Percentiles rank a stretch among this genome's conserved stretches.
These are phyloP conservation scores for Columbina picui DNA, from an alignment of 2,113 vertebrate genomes.

Conservation along the genomic window DNA sequence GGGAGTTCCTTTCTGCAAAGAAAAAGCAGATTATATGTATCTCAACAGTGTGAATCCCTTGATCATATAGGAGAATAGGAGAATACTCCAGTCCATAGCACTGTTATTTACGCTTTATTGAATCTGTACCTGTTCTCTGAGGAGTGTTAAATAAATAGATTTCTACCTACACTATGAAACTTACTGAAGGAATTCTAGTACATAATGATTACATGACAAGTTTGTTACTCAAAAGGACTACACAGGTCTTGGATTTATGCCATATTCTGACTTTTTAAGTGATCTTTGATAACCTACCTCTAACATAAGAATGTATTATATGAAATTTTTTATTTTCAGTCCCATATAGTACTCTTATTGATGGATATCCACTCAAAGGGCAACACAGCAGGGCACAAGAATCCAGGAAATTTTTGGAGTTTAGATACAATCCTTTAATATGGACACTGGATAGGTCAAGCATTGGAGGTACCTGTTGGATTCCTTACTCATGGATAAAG, in stretches of 20 bases:
- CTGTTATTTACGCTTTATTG: background rate
- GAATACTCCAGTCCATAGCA: background rate
- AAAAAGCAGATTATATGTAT: background rate
- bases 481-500: background rate
- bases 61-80: background rate
- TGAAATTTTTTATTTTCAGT: background rate
- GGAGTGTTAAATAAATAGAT: background rate
- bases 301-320: background rate
- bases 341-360: background rate
- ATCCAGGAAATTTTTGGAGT: background rate
- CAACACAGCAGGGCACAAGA: background rate
- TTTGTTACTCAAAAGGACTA: background rate
- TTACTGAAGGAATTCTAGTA: background rate
- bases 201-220: background rate
- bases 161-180: background rate
- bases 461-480: background rate
- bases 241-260: background rate
- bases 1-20: background rate
- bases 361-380: background rate
- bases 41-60: background rate
- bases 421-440: background rate
- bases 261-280: background rate
- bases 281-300: background rate
- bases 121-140: background rate
- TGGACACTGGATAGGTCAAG: background rate